phyloP scores from a whole-genome alignment of 2,888 invertebrate genomes.

The Campaea margaritaria region DNA sequence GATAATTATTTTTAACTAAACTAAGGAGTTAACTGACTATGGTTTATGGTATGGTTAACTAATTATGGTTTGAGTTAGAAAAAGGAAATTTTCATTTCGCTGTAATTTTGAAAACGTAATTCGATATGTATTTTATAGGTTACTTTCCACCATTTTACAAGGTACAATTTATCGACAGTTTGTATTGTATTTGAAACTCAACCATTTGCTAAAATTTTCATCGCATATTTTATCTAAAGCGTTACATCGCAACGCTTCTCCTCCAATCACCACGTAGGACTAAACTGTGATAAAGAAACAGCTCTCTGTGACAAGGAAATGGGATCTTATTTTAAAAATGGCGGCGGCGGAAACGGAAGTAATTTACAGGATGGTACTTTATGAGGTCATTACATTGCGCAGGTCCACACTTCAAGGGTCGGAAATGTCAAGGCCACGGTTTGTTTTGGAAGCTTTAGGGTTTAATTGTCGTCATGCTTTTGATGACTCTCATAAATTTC shows the following conservation, averaged over 20 bases:
- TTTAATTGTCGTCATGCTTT: conserved; percentile 26
- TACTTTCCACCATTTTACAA: too few species aligned
- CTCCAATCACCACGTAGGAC: conserved; percentile 10
- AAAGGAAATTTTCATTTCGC: too few species aligned
- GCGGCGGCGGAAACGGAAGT: conserved; percentile 31
- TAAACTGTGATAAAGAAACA: conserved; percentile 18
- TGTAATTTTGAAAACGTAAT: too few species aligned
- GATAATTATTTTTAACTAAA: too few species aligned
- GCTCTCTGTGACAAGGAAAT: conserved; percentile 20
- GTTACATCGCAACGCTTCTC: not conserved
- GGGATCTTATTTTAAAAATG: conserved; percentile 34
- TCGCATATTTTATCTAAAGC: too few species aligned
- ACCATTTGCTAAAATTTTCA: too few species aligned
- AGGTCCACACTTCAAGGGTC: conserved; percentile 9
- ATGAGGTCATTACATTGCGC: conserved; percentile 26
- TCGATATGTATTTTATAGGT: not conserved
- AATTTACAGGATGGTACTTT: conserved; percentile 33
- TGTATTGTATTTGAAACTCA: too few species aligned
- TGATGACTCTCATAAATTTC: conserved; percentile 20
- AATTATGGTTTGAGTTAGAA: too few species aligned
- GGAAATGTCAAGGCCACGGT: conserved; percentile 26
- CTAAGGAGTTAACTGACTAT: too few species aligned
- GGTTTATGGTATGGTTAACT: too few species aligned
- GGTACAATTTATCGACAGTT: too few species aligned
- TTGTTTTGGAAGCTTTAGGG: conserved; percentile 12